Evolutionary conservation across 2,888 invertebrate genomes (phyloP).

Genomic region (Agriopis aurantiaria): DNA sequence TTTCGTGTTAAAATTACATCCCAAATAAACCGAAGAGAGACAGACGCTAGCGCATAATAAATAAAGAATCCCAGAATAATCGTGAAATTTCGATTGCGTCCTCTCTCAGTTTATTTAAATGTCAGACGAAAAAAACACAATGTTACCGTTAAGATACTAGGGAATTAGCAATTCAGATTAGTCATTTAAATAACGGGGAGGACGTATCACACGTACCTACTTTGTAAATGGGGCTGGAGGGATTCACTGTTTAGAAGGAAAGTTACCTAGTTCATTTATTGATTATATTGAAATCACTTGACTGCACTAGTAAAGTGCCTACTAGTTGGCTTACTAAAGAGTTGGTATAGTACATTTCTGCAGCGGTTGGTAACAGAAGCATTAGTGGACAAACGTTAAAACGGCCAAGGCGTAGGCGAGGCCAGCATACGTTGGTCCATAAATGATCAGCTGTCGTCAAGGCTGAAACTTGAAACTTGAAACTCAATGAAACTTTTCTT

Average conservation of each 20-base stretch:
- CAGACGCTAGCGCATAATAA: conserved; percentile 13
- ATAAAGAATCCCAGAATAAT: conserved; percentile 24
- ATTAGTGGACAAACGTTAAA: too few relatives aligned
- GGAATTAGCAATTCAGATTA: conserved; percentile 50
- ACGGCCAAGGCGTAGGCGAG: too few relatives aligned
- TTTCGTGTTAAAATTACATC: conserved; percentile 2
- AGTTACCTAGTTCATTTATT: conserved; percentile 1
- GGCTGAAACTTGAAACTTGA: too few relatives aligned
- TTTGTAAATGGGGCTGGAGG: conserved; percentile 9
- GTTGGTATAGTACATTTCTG: too few relatives aligned
- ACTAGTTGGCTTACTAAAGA: too few relatives aligned
- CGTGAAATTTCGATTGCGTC: conserved; percentile 9
- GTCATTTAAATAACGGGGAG: conserved; percentile 42
- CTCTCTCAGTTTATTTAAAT: conserved; percentile 15
- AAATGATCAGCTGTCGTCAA: too few relatives aligned
- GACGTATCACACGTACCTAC: conserved; percentile 44
- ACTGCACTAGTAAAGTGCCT: not conserved
- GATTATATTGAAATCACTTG: not conserved
- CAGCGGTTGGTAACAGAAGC: too few relatives aligned
- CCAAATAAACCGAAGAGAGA: conserved; percentile 9
- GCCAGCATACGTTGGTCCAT: too few relatives aligned
- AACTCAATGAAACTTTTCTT: too few relatives aligned
- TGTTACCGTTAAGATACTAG: conserved; percentile 31
- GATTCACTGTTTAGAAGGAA: not conserved
- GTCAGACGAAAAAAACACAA: conserved; percentile 36